phyloP scores from a whole-genome alignment of 2,888 invertebrate species.

The Lordiphosa fenestrarum region DNA sequence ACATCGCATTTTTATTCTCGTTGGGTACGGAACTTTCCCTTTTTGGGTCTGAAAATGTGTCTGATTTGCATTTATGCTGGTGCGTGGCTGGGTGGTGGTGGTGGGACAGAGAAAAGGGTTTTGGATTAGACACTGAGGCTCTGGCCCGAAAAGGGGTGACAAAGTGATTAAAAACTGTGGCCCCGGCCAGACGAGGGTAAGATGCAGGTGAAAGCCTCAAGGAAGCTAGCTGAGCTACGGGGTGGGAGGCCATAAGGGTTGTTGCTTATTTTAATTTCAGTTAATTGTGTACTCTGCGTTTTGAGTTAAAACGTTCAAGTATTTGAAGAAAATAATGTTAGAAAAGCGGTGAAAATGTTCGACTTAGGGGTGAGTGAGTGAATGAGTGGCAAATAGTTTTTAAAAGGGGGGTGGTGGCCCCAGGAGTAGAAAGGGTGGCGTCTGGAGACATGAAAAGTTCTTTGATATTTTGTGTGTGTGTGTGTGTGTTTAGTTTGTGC shows the following conservation, averaged over 20 bases:
- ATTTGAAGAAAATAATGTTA: constrained; percentile 67
- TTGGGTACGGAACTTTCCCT: constrained; percentile 49
- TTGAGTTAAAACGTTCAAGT: constrained; percentile 63
- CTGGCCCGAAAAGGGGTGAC: constrained; percentile 56
- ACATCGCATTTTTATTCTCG: constrained; percentile 45
- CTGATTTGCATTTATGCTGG: constrained; percentile 61
- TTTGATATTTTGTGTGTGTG: constrained; percentile 21
- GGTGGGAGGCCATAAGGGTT: constrained; percentile 55
- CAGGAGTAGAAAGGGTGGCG: constrained; percentile 24
- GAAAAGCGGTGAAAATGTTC: constrained; percentile 64
- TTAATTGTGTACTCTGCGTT: constrained; percentile 65
- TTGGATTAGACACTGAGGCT: constrained; percentile 13
- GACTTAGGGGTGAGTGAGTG: constrained; percentile 23
- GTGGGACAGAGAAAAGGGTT: constrained; percentile 58
- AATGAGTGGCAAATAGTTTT: constrained; percentile 6
- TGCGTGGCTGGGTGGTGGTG: constrained; percentile 11
- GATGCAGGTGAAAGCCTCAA: constrained; percentile 46
- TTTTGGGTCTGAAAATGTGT: constrained; percentile 66
- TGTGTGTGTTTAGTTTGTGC: constrained; percentile 23
- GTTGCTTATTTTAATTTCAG: constrained; percentile 69
- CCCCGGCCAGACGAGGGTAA: constrained; percentile 34
- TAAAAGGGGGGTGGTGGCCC: constrained; percentile 17
- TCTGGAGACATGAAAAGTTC: constrained; percentile 7
- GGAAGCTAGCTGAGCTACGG: constrained; percentile 13
- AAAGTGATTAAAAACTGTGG: constrained; percentile 71